These are phyloP conservation scores for Melieria crassipennis DNA, from an alignment of 2,888 invertebrate species.

Conservation along the genomic window DNA sequence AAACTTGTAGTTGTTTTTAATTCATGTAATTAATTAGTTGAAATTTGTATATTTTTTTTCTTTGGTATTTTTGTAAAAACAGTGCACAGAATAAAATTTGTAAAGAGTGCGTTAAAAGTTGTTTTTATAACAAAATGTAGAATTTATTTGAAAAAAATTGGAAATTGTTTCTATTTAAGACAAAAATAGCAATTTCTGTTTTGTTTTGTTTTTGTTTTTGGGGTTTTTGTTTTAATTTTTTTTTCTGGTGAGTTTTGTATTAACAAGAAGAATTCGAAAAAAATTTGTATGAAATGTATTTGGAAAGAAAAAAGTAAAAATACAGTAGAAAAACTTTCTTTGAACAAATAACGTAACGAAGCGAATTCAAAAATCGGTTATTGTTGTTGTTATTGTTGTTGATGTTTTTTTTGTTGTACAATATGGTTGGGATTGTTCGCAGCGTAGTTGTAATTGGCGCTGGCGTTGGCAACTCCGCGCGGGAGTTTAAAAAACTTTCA, in stretches of 20 bases:
- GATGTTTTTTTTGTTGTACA: slow-evolving; percentile 33
- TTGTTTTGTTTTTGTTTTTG: background rate
- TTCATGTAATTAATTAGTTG: slow-evolving; percentile 9
- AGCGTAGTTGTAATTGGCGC: too few relatives aligned
- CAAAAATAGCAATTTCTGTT: slow-evolving; percentile 27
- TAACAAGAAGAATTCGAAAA: slow-evolving; percentile 27
- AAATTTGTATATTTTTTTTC: slow-evolving; percentile 23
- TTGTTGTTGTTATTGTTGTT: slow-evolving; percentile 19
- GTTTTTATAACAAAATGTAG: slow-evolving; percentile 50
- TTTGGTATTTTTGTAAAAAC: slow-evolving; percentile 41
- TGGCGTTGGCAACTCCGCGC: too few relatives aligned
- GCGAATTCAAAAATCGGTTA: slow-evolving; percentile 2
- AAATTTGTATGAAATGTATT: slow-evolving; percentile 6
- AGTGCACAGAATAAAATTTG: slow-evolving; percentile 46
- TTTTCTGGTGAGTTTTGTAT: slow-evolving; percentile 21
- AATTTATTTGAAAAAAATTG: slow-evolving; percentile 40
- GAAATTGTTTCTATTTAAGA: slow-evolving; percentile 38
- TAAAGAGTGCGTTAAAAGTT: slow-evolving; percentile 46
- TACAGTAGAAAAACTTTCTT: slow-evolving; percentile 21
- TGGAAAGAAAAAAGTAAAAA: slow-evolving; percentile 17
- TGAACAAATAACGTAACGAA: slow-evolving; percentile 38
- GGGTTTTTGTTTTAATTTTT: slow-evolving; percentile 34
- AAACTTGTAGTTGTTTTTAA: background rate
- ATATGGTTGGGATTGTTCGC: background rate
- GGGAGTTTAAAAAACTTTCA: slow-evolving; percentile 12